These are phyloP conservation scores for Dicaeum eximium DNA, from an alignment of 2,113 vertebrate species.

Conservation along the genomic window DNA sequence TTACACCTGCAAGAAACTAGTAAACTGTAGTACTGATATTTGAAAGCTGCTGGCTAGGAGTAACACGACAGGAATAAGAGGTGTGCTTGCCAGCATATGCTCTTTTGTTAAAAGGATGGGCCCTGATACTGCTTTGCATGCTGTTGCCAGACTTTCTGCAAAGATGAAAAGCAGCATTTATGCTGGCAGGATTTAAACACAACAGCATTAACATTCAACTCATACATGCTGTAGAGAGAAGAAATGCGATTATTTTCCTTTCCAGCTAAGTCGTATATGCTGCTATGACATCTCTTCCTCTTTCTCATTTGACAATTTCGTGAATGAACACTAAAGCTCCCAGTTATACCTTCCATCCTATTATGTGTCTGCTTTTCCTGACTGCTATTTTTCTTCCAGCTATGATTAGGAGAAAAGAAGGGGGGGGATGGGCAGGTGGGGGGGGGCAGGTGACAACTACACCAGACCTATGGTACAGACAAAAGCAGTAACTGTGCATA, in stretches of 20 bases:
- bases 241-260: constrained; percentile 2
- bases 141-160: constrained; percentile 1
- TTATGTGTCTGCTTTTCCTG: neutral
- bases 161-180: constrained; percentile 52
- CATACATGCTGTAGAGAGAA: constrained; percentile 4
- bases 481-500: neutral
- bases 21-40: neutral
- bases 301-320: neutral
- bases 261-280: neutral
- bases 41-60: constrained; percentile 25
- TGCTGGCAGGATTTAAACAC: constrained; percentile 20
- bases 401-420: neutral
- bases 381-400: constrained; percentile 23
- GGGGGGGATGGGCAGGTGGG: rapidly evolving
- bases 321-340: neutral
- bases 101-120: constrained; percentile 33
- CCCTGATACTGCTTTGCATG: constrained; percentile 39
- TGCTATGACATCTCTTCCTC: constrained; percentile 10
- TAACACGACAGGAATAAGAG: neutral
- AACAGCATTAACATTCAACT: constrained; percentile 42
- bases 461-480: neutral
- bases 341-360: neutral
- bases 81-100: neutral
- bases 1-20: constrained; percentile 26
- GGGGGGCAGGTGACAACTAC: neutral